Base-by-base conservation (phyloP, 2,888 invertebrate species). In the Molorchus minor region DNA sequence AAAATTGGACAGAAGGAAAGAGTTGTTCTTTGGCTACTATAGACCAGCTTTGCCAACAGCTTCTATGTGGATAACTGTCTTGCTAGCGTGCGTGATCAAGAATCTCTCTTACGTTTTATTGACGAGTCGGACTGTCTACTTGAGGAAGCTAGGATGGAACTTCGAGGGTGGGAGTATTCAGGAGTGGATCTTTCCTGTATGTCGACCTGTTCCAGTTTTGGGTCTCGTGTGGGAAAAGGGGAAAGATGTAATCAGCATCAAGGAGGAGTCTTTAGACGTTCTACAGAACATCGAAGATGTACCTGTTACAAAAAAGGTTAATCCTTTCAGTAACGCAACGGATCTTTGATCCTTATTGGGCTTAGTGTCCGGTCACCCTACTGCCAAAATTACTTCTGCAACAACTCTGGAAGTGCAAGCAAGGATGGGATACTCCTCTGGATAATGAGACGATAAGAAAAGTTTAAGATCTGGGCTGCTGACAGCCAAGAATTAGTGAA, bases 331-430 rank as follows among this genome's bases (percentile, higher is more conserved):
- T 44, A 19, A 33, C 36, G 33, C 58, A 25, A 8, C 25, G 25
- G 4, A 25, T 25, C 3, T 25, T 25, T 25, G 25, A 25, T 25
- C 25, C 25, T 3, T 44, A 20, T 4, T 41, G 54, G n/a, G 33
- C 56, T 56, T 30, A 13, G 10, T 56, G 56, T 21, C 62, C 62
- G 1, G 43, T 51, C 7, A 56, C 33, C 2, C 17, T 64, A 12
- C 13, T 5, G 7, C 64, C 61, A 2, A 64, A 61, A 20, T 21
- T 61, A 21, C 21, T 64, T 29, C 46, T 64, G 12, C 58, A 61
- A 21, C 35, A 44, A 25, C 29, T 44, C 19, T 61, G 61, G 61
- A 36, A 55, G 35, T 21, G 45, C 35, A 25, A 52, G 25, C 33
- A 56, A 13, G 35, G 29, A 5, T 60, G 60, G 56, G 56, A 58